Evolutionary conservation across 2,113 vertebrate species (phyloP), one percentile per base, ranked within the genome.

Genomic region (Ancistrus triradiatus): DNA sequence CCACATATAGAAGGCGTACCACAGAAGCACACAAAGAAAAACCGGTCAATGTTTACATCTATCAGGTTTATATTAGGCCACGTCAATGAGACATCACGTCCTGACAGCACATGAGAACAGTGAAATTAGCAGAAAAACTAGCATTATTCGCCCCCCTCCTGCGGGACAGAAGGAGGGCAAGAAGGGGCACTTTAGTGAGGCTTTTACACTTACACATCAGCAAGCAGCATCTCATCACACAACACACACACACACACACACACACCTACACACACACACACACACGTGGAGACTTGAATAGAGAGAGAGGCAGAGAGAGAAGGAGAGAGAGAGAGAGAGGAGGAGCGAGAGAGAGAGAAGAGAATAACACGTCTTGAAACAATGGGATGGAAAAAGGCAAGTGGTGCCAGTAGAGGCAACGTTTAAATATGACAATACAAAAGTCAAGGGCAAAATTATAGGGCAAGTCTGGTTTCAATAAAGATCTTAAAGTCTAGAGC

Each of bases 21-120:
- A 25, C 38, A 11, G 28, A 33, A 3, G 43, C 61, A 52, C 17
- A 25, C 28, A 66, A 15, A 71, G 55, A 68, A 11, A 52, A 58
- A 40, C 14, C 50, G 35, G 38, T n/a, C 28, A 53, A 50, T 31
- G 38, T 63, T 73, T 27, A 63, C 35, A 42, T 62, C 37, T 58
- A 25, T 63, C 24, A 11, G 38, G 57, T 74, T 64, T 74, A 74
- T 74, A 62, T 46, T n/a, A n/a, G 46, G 61, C 58, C 52, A 69
- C 25, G 22, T 69, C 57, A 51, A 66, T 28, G 62, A 66, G 38
- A 64, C 68, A 70, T 73, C 60, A 69, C 66, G 65, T 59, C 49
- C 49, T 61, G 66, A 69, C n/a, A 55, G 48, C 58, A 60, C 14
- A 38, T 57, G 35, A 61, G 7, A 59, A 33, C 38, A 44, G 72